Evolutionary conservation across 2,113 vertebrate genomes (phyloP).

Genomic region (Amphiprion ocellaris): DNA sequence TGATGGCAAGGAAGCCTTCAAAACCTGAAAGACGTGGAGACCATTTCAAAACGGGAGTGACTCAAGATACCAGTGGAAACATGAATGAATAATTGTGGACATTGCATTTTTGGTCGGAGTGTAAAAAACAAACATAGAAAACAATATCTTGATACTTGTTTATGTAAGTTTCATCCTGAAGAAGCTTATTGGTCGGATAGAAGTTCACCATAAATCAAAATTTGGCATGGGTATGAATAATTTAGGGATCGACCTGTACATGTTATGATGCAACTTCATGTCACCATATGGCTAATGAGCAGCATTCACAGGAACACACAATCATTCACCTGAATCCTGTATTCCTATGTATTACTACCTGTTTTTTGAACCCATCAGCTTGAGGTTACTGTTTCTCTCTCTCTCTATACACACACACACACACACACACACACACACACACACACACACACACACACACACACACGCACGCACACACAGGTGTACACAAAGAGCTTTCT

Average conservation of each 20-base stretch:
- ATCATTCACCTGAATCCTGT: neutral
- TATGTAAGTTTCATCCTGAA: too few species aligned
- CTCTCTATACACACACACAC: slow-evolving; percentile 5
- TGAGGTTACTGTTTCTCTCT: slow-evolving; percentile 24
- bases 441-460: neutral
- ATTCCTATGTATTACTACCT: slow-evolving; percentile 37
- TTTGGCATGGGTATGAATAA: too few species aligned
- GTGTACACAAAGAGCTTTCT: slow-evolving; percentile 13
- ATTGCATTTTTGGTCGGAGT: too few species aligned
- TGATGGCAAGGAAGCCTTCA: too few species aligned
- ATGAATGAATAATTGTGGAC: too few species aligned
- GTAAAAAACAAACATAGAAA: too few species aligned
- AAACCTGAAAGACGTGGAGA: too few species aligned
- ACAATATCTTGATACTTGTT: too few species aligned
- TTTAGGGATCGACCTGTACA: slow-evolving; percentile 16
- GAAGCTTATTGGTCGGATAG: too few species aligned
- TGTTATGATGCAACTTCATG: slow-evolving; percentile 41
- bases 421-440: slow-evolving; percentile 8
- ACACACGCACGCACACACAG: slow-evolving; percentile 26
- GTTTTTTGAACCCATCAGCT: slow-evolving; percentile 33
- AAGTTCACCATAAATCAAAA: too few species aligned
- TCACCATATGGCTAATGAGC: slow-evolving; percentile 40
- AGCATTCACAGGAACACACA: slow-evolving; percentile 16
- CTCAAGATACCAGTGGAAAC: too few species aligned
- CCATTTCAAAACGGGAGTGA: too few species aligned